These are phyloP conservation scores for Phaenicophaeus curvirostris DNA, from an alignment of 2,797 vertebrate species.

Conservation along the genomic window DNA sequence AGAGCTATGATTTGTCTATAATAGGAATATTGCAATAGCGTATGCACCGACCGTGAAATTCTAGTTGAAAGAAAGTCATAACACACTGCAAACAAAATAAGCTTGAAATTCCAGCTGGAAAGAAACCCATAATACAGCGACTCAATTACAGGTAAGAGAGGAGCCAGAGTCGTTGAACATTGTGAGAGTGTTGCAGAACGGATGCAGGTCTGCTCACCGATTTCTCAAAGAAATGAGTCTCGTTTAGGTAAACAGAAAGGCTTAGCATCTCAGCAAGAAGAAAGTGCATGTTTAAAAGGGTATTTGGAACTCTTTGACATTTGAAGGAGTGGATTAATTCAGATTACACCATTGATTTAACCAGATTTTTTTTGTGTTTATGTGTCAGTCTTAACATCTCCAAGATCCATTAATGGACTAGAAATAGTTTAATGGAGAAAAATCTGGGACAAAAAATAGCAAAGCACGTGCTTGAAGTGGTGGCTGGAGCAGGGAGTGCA, in stretches of 20 bases:
- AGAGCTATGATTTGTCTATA: slow-evolving; percentile 23
- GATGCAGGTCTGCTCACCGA: background rate
- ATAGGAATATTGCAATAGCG: background rate
- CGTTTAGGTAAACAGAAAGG: rapidly evolving
- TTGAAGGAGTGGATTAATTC: background rate
- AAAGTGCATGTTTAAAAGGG: background rate
- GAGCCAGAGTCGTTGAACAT: background rate
- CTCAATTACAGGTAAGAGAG: background rate
- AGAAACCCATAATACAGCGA: background rate
- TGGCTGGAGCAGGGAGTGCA: background rate
- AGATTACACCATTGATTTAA: background rate
- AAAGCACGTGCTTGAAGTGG: background rate
- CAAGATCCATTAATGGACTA: background rate
- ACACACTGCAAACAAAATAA: background rate
- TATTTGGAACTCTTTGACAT: background rate
- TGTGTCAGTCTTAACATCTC: background rate
- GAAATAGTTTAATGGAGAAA: background rate
- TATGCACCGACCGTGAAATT: background rate
- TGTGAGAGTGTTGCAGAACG: background rate
- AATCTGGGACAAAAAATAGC: background rate
- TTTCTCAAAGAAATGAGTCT: background rate
- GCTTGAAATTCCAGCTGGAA: background rate
- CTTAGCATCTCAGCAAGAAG: background rate
- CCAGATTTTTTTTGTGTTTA: background rate
- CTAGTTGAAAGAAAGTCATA: background rate